Base-by-base conservation (phyloP, 2,797 vertebrate genomes). In the Catharus ustulatus region DNA sequence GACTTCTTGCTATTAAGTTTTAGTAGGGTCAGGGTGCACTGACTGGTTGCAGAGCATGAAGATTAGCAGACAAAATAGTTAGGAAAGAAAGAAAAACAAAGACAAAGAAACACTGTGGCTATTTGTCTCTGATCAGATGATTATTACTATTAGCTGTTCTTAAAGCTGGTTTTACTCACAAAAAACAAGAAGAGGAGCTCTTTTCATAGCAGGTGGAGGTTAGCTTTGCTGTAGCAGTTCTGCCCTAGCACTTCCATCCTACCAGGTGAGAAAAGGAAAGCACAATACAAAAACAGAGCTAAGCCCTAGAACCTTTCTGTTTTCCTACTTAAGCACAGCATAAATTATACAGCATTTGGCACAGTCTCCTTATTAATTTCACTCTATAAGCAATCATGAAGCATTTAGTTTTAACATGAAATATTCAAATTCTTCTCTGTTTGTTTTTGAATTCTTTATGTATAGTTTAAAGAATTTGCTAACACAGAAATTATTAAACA, bases 401-500 rank as follows among this genome's bases (percentile, higher is more conserved):
- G 64, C 86, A 83, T 92, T 90, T 59, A 85, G 40, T 64, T 76
- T 54, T 63, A 45, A 55, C 80, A 95, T 95, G 18, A 95, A 96
- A 95, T 94, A 96, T 90, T 96, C 26, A 87, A 51, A 27, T 89
- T 88, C n/a, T 80, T 76, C 34, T 81, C 43, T 71, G 84, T 73
- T 84, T 78, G 42, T 74, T 94, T 93, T 79, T 78, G 7, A 92
- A 84, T 89, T 73, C 45, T 84, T 82, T 66, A 89, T 92, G 75
- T 69, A 85, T 84, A 89, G 94, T 96, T 96, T 79, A 94, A 87
- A 89, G 32, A 87, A 79, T 75, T 87, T 15, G 3, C 63, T 88
- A 83, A 57, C 40, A 57, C 40, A 74, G 86, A 85, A 87, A 81
- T 91, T 71, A 96, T 78, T 95, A 90, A 95, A 73, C 7, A 6